A percentile compares a stretch with the other conserved stretches of the same genome.
phyloP scores from a whole-genome alignment of 2,113 vertebrate genomes.

The Petrocephalus zakoni region DNA sequence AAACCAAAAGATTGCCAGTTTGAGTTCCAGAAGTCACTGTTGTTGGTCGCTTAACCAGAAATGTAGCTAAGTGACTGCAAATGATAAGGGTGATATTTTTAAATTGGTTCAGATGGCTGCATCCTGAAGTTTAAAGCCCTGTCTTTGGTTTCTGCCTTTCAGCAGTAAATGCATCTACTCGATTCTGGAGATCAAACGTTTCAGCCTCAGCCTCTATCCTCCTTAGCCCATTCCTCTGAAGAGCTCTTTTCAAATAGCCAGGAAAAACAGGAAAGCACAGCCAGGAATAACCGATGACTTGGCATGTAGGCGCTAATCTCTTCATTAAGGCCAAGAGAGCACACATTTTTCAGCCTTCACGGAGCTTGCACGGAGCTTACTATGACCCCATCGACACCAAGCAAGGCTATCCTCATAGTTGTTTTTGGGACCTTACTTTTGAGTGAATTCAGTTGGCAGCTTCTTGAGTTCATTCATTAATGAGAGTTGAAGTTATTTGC shows the following conservation, averaged over 20 bases:
- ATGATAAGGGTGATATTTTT: background rate
- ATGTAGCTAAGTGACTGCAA: background rate
- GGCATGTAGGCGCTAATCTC: background rate
- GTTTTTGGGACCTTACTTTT: background rate
- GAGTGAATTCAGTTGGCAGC: background rate
- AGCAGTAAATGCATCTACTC: background rate
- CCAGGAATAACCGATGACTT: background rate
- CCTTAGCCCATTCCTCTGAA: background rate
- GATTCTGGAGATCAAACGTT: background rate
- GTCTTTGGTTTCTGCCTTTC: background rate
- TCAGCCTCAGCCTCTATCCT: background rate
- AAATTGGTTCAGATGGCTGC: background rate
- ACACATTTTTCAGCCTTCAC: background rate
- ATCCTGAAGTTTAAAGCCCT: background rate
- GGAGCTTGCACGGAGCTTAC: background rate
- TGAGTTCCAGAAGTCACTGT: background rate
- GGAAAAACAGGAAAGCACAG: background rate
- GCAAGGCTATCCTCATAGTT: background rate
- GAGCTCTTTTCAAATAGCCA: background rate
- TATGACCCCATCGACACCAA: background rate
- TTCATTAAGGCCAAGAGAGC: background rate
- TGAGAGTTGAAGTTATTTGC: background rate
- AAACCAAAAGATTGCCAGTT: background rate
- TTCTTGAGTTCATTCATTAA: background rate
- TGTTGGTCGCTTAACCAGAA: background rate